Evolutionary conservation across 2,113 vertebrate species (phyloP), one percentile per base, ranked within the genome.

Genomic region (Sander vitreus): DNA sequence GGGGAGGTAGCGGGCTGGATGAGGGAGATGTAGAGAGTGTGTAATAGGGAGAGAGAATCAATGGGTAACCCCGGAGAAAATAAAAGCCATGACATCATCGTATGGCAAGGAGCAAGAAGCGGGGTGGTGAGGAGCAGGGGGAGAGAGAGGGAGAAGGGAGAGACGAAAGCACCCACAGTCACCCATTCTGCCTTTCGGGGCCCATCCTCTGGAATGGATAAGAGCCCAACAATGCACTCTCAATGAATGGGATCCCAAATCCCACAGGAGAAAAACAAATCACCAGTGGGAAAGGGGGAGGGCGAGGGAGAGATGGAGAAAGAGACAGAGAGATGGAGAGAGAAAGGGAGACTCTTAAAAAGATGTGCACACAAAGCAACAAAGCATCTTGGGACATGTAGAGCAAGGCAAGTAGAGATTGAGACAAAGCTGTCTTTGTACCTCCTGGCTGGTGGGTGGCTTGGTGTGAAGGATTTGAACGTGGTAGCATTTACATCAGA

Each of bases 11-110:
- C 23, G 71, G 58, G 73, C 60, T 83, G 83, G 76, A 86, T 57
- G 81, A 82, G 85, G 83, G 71, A 88, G 84, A 90, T 89, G 89
- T 85, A 89, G 90, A 86, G 91, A 86, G 86, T 86, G 88, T 86
- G 85, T 88, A 90, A 90, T 83, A 74, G 80, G 67, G 85, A 88
- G 87, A 90, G 86, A 83, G 88, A 92, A 92, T 93, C 92, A 93
- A 91, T 93, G 89, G 87, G 90, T 89, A 71, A 74, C 86, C 87
- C 85, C 25, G 57, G 48, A 88, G 90, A 87, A 88, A 91, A 94
- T 87, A 83, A 89, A 92, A 91, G 90, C 87, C 88, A 93, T 95
- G 94, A 95, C 94, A 95, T 95, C 94, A 95, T 93, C 53, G 74
- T 25, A 88, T 93, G 93, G 92, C 89, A 92, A 85, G 53, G 69